These are phyloP conservation scores for Naso thynnoides DNA, from an alignment of 2,797 vertebrate species.

Conservation along the genomic window DNA sequence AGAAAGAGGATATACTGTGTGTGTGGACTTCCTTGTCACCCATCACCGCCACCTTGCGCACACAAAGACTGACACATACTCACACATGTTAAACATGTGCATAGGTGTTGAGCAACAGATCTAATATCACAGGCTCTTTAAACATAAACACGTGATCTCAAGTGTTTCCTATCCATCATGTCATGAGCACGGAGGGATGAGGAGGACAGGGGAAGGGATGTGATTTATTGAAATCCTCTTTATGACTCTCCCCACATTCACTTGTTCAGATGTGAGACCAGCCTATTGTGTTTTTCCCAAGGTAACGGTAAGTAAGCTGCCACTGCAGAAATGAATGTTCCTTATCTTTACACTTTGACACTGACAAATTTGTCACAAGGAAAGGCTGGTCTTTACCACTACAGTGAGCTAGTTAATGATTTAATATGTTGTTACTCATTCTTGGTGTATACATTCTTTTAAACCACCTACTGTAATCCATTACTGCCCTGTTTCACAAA, in stretches of 20 bases:
- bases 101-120: slow-evolving; percentile 51
- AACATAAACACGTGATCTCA: slow-evolving; percentile 56
- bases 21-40: slow-evolving; percentile 38
- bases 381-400: neutral
- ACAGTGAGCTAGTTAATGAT: slow-evolving; percentile 28
- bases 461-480: neutral
- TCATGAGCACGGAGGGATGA: slow-evolving; percentile 27
- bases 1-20: slow-evolving; percentile 26
- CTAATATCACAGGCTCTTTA: slow-evolving; percentile 44
- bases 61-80: slow-evolving; percentile 18
- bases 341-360: slow-evolving; percentile 22
- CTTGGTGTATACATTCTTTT: slow-evolving; percentile 1
- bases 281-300: neutral
- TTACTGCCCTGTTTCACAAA: neutral
- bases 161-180: slow-evolving; percentile 57
- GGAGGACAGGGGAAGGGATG: slow-evolving; percentile 4
- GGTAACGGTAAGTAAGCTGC: slow-evolving; percentile 16
- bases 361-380: slow-evolving; percentile 12
- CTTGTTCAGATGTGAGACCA: slow-evolving; percentile 21
- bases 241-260: slow-evolving; percentile 39
- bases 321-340: neutral
- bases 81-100: slow-evolving; percentile 50
- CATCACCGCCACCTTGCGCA: slow-evolving; percentile 22
- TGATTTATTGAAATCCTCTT: slow-evolving; percentile 31
- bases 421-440: neutral